Percentiles rank a stretch among this genome's conserved stretches.
phyloP scores from a whole-genome alignment of 2,113 vertebrate genomes.

The Stictonetta naevosa region DNA sequence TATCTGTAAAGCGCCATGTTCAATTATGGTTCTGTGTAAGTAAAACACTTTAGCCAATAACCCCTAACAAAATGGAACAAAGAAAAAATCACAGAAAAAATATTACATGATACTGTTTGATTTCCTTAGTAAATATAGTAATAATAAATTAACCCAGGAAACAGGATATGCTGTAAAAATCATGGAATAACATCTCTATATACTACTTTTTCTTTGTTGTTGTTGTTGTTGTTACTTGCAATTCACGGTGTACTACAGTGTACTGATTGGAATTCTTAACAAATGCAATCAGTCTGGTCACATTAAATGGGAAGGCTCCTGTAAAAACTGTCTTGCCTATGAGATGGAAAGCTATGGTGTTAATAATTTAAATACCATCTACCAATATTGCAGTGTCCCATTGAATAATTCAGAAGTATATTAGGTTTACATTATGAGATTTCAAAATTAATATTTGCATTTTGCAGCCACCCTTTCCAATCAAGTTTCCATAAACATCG shows the following conservation, averaged over 20 bases:
- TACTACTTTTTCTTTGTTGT: not conserved
- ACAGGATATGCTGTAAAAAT: not conserved
- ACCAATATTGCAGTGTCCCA: not conserved
- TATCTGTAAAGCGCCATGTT: not conserved
- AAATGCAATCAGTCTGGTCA: not conserved
- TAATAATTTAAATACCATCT: conserved; percentile 42
- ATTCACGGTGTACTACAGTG: not conserved
- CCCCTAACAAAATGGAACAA: not conserved
- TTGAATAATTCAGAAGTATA: conserved; percentile 38
- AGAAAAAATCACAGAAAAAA: not conserved
- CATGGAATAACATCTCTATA: not conserved
- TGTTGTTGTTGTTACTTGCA: not conserved
- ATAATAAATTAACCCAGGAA: not conserved
- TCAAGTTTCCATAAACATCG: conserved; percentile 40
- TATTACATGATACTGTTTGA: not conserved
- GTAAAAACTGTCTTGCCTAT: conserved; percentile 41
- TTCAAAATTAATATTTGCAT: conserved; percentile 48
- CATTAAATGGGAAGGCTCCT: conserved; percentile 1
- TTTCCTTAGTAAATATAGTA: not conserved
- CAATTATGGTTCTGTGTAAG: not conserved
- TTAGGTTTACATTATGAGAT: conserved; percentile 13
- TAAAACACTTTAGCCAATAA: not conserved
- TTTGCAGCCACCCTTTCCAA: conserved; percentile 40
- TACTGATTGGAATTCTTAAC: not conserved
- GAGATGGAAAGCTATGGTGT: conserved; percentile 27